A percentile compares a stretch with the other conserved stretches of the same genome.
These are phyloP conservation scores for Pleuronectes platessa DNA, from an alignment of 2,113 vertebrate genomes.

Conservation along the genomic window DNA sequence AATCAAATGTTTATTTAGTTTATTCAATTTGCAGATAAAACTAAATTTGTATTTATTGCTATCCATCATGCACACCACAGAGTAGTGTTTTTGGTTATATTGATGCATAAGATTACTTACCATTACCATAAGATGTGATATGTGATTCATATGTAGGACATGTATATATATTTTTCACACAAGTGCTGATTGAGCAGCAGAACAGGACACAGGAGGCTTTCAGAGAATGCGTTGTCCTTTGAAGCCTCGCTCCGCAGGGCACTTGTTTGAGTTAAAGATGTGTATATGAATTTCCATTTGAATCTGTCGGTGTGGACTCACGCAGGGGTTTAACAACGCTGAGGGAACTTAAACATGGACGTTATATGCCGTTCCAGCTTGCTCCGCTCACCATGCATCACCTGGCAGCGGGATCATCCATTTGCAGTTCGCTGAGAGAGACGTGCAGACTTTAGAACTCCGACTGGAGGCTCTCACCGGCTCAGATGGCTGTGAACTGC, in stretches of 20 bases:
- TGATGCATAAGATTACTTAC: too few relatives aligned
- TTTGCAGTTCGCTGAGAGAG: slow-evolving; percentile 5
- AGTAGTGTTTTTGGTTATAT: too few relatives aligned
- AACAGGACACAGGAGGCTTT: not conserved
- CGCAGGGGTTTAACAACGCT: slow-evolving; percentile 22
- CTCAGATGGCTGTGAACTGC: slow-evolving; percentile 62
- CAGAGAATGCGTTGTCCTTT: slow-evolving; percentile 7
- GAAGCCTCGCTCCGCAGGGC: slow-evolving; percentile 26
- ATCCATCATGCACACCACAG: too few relatives aligned
- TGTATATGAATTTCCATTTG: slow-evolving; percentile 12
- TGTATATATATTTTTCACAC: not conserved
- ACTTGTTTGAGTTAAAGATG: slow-evolving; percentile 24
- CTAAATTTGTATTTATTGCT: too few relatives aligned
- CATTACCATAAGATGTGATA: too few relatives aligned
- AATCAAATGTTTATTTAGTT: too few relatives aligned
- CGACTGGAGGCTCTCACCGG: slow-evolving; percentile 54
- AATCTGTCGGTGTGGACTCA: slow-evolving; percentile 10
- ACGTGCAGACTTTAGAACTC: slow-evolving; percentile 21
- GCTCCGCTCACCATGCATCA: slow-evolving; percentile 38
- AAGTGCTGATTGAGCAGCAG: slow-evolving; percentile 20
- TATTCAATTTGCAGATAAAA: not conserved
- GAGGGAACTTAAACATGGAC: slow-evolving; percentile 14
- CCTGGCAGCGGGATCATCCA: slow-evolving; percentile 24
- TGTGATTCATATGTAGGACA: not conserved
- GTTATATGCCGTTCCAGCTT: slow-evolving; percentile 33